A percentile compares a stretch with the other conserved stretches of the same genome.
Evolutionary conservation across 2,888 invertebrate genomes (phyloP).

Genomic region (Oscheius onirici): DNA sequence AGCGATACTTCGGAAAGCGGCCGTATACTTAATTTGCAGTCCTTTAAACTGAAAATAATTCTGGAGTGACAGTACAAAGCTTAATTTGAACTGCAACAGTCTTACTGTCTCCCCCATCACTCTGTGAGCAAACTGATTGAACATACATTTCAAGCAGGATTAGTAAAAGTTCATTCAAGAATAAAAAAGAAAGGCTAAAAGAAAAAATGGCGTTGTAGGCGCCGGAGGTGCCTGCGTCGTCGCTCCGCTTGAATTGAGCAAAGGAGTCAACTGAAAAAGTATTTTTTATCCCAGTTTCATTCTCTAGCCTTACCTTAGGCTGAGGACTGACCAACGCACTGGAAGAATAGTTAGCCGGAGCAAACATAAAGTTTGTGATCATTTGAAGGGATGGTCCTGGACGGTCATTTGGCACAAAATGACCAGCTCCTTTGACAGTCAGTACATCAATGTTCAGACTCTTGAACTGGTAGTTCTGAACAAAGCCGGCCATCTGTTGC

Average conservation of each 20-base stretch:
- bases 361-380: constrained; percentile 49
- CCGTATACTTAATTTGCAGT: too few relatives aligned
- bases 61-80: too few relatives aligned
- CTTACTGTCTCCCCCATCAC: too few relatives aligned
- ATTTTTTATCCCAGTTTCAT: too few relatives aligned
- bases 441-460: constrained; percentile 29
- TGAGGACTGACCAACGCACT: not conserved
- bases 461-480: constrained; percentile 23
- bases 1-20: too few relatives aligned
- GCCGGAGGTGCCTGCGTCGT: not conserved
- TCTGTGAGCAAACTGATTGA: too few relatives aligned
- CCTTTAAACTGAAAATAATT: too few relatives aligned
- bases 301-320: not conserved
- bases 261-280: not conserved
- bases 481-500: constrained; percentile 59
- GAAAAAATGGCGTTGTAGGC: not conserved
- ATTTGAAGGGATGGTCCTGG: constrained; percentile 52
- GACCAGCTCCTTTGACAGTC: constrained; percentile 47
- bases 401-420: constrained; percentile 51
- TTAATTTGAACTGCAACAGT: too few relatives aligned
- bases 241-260: not conserved
- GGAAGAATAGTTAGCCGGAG: constrained; percentile 38
- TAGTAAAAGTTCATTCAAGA: too few relatives aligned
- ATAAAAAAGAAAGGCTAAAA: not conserved
- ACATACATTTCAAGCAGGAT: too few relatives aligned